Evolutionary conservation across 2,113 vertebrate species (phyloP), one percentile per base, ranked within the genome.

Genomic region (Phrynosoma blainvillii): DNA sequence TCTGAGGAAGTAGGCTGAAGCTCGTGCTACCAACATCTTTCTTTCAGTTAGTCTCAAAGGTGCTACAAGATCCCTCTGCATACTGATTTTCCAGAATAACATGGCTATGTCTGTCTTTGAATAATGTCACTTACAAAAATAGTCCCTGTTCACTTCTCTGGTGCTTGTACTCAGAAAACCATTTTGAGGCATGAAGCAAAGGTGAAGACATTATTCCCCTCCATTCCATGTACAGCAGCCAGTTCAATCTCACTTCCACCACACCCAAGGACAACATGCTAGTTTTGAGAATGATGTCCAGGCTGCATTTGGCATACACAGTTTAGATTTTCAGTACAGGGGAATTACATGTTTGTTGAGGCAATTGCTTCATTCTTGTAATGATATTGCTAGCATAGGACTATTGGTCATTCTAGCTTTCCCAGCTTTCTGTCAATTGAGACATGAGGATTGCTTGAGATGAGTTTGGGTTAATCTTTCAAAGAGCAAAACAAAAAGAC

Each of bases 391-490:
- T 20, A 36, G n/a, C 21, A 77, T 9, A 73, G 66, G 23, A 3
- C 27, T 79, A 20, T 6, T 30, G 62, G 30, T 36, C 75, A 78
- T 78, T 85, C 36, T 56, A 54, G 32, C 8, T 52, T 54, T 78
- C 75, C 42, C 12, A 47, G 68, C 16, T n/a, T 25, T 75, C 79
- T 75, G 30, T 54, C 13, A 56, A 87, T 25, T 82, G 36, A 47
- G 70, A 47, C 82, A 66, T 23, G 42, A 9, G 27, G 79, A 87
- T 9, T 42, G 65, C 9, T 14, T 62, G 14, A 52, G 79, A 71
- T 82, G n/a, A 73, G 16, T 66, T n/a, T 90, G 32, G 52, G 21
- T n/a, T 80, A 80, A 80, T 85, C 47, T 77, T 82, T 56, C 77
- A 21, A 66, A 85, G 84, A 21, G 59, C 8, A 6, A 27, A 30